These are phyloP conservation scores for Prunella strophiata DNA, from an alignment of 2,797 vertebrate genomes.

Conservation along the genomic window DNA sequence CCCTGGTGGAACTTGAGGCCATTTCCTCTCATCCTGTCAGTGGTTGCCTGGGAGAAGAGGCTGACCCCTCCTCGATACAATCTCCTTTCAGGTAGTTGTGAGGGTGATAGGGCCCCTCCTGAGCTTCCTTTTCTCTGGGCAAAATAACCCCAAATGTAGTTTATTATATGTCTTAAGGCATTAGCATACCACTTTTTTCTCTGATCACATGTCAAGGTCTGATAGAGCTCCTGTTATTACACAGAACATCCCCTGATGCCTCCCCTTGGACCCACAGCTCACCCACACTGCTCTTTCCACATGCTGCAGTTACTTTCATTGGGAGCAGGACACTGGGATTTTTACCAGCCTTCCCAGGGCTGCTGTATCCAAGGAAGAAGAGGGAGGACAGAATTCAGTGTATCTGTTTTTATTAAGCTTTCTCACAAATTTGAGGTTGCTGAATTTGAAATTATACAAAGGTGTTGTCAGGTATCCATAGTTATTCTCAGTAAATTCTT, in stretches of 20 bases:
- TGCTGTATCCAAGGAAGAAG: not conserved
- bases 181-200: not conserved
- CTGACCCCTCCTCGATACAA: rapidly evolving
- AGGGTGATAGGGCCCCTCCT: not conserved
- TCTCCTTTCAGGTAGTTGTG: not conserved
- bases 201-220: not conserved
- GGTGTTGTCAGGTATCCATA: not conserved
- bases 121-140: not conserved
- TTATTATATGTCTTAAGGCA: not conserved
- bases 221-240: not conserved
- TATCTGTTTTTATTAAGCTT: not conserved
- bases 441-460: not conserved
- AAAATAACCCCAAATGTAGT: not conserved
- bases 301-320: not conserved
- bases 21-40: not conserved
- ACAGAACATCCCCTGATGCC: not conserved
- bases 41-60: not conserved
- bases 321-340: not conserved
- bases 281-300: rapidly evolving
- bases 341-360: not conserved
- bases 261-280: not conserved
- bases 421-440: not conserved
- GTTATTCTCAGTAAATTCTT: not conserved
- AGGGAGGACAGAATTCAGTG: not conserved
- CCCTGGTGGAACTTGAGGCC: not conserved